Evolutionary conservation across 2,888 invertebrate species (phyloP).

Genomic region (Beris morrisii): DNA sequence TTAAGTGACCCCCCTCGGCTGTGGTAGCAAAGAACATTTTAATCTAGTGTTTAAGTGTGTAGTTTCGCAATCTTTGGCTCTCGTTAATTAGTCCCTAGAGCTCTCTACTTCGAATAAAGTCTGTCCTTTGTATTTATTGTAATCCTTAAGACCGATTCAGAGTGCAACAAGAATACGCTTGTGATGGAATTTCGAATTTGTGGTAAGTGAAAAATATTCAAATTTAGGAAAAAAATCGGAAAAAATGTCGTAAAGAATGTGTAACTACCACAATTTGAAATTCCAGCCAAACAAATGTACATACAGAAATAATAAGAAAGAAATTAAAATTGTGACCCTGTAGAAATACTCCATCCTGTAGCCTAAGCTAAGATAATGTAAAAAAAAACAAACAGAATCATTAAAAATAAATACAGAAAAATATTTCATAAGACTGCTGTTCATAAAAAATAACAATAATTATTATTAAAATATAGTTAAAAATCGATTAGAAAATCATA

Average conservation of each 20-base stretch:
- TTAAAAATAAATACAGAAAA: slow-evolving; percentile 1
- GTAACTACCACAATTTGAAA: not conserved
- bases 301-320: slow-evolving; percentile 1
- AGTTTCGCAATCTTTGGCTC: slow-evolving; percentile 1
- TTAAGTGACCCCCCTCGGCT: slow-evolving; percentile 20
- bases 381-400: slow-evolving; percentile 8
- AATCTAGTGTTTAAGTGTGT: slow-evolving; percentile 2
- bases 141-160: not conserved
- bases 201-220: not conserved
- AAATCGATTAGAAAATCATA: too few relatives aligned
- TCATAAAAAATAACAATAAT: slow-evolving; percentile 10
- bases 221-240: not conserved
- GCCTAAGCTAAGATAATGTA: slow-evolving; percentile 1
- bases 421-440: slow-evolving; percentile 27
- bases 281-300: not conserved
- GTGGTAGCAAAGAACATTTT: slow-evolving; percentile 21
- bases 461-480: too few relatives aligned
- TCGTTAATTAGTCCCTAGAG: not conserved
- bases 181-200: slow-evolving; percentile 4
- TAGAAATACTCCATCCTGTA: slow-evolving; percentile 15
- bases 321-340: slow-evolving; percentile 3
- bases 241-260: too few relatives aligned
- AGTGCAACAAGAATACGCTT: slow-evolving; percentile 24
- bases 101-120: not conserved
- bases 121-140: slow-evolving; percentile 9